Base-by-base conservation (phyloP, 2,113 vertebrate genomes). In the Anguilla rostrata region DNA sequence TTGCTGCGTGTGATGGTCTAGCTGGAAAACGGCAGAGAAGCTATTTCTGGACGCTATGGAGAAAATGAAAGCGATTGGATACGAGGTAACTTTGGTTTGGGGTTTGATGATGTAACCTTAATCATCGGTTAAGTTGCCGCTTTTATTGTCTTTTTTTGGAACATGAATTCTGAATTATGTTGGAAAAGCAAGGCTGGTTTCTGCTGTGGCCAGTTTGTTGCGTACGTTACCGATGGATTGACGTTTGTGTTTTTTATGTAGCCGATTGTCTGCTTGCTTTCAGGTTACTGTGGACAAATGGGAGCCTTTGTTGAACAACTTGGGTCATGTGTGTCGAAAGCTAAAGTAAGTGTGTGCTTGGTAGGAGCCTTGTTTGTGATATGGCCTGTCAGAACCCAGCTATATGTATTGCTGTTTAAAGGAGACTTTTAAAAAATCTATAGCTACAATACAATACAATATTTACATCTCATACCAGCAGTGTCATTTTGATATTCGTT, bases 281-380 rank as follows among this genome's bases (percentile, higher is more conserved):
- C 89, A 99, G 98, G 98, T 99, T 39, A 99, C 98, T 7, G 98
- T 99, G 90, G 98, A 99, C 93, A 99, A 99, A 90, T 99, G 98
- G 98, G 98, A 99, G 89, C 98, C 98, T 88, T 93, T 99, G 87
- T 87, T 99, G 91, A 99, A 99, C 94, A 99, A 99, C 92, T 91
- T 99, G 78, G 98, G 98, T 63, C 98, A 99, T 0, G 98, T 99
- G 84, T 99, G 98, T 94, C 96, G 98, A 90, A 99, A 99, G 93
- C 95, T 99, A 39, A 99, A 99, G 98, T 99, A 95, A 97, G 98
- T 93, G 26, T 12, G 6, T 14, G 56, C 26, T 53, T 11, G 34
- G 0, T 9, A 82, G 56, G 22, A 40, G 18, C 79, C 7, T 20
- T 43, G 29, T 43, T 7, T 46, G n/a, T 43, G 82, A 39, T 63